Evolutionary conservation across 2,113 vertebrate species (phyloP).

Genomic region (Sula dactylatra): DNA sequence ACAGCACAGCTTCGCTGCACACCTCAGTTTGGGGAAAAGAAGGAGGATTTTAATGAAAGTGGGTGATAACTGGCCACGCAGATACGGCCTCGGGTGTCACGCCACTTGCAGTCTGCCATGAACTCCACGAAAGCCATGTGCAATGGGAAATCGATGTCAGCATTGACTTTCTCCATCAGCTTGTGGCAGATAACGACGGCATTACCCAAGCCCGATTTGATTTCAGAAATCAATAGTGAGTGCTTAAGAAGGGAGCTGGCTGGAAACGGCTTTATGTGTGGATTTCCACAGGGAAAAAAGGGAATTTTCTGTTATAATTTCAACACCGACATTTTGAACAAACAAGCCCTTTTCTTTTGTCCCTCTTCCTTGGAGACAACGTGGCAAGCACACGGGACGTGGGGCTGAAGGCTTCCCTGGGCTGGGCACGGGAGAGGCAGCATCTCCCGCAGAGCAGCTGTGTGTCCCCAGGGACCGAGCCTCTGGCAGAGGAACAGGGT

Average conservation of each 20-base stretch:
- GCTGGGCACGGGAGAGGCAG: neutral
- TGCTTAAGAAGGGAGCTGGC: neutral
- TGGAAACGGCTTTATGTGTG: neutral
- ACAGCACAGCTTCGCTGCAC: neutral
- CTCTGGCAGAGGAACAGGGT: neutral
- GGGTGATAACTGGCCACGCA: neutral
- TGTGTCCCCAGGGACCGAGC: neutral
- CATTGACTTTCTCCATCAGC: neutral
- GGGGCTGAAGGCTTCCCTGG: neutral
- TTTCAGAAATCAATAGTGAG: constrained; percentile 3
- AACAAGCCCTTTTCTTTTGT: neutral
- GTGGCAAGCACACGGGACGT: accelerated
- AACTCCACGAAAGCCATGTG: neutral
- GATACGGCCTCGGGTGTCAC: accelerated
- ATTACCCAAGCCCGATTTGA: neutral
- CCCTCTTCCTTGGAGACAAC: neutral
- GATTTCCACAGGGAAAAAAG: neutral
- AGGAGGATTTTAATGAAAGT: neutral
- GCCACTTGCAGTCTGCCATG: neutral
- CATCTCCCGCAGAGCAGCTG: neutral
- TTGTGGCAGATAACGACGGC: neutral
- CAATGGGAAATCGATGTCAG: neutral
- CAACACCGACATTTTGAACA: neutral
- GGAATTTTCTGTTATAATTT: neutral
- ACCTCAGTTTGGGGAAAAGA: neutral